Evolutionary conservation across 2,888 invertebrate genomes (phyloP).

Genomic region (Plebejus argus): DNA sequence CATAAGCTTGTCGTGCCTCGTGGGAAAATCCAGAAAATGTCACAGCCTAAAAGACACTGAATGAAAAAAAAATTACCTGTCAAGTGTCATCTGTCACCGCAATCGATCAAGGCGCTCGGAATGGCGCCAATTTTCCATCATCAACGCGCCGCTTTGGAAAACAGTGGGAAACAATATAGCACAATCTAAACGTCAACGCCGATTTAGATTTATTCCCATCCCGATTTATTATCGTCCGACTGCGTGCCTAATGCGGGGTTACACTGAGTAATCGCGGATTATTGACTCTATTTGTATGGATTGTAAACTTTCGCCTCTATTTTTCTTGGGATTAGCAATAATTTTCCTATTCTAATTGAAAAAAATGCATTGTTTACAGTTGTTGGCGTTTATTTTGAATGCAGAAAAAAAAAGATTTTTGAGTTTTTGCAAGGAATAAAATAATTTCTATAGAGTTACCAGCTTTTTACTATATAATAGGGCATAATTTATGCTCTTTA

Average conservation of each 20-base stretch:
- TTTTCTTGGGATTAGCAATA: background rate
- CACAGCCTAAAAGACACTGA: background rate
- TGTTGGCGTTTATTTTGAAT: background rate
- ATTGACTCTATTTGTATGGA: conserved; percentile 40
- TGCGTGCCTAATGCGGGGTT: conserved; percentile 38
- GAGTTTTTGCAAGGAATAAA: background rate
- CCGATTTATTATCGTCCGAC: conserved; percentile 57
- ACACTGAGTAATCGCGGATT: conserved; percentile 39
- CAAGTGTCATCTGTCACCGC: background rate
- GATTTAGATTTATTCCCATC: conserved; percentile 70
- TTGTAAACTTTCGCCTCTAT: conserved; percentile 12
- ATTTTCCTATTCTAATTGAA: background rate
- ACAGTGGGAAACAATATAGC: conserved; percentile 52
- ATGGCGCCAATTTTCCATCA: conserved; percentile 43
- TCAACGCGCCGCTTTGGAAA: conserved; percentile 47
- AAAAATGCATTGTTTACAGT: background rate
- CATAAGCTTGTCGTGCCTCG: background rate
- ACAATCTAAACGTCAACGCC: conserved; percentile 61
- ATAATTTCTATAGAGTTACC: too few relatives aligned
- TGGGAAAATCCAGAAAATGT: background rate
- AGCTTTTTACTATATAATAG: too few relatives aligned
- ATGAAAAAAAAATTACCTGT: conserved; percentile 14
- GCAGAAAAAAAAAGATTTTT: conserved; percentile 11
- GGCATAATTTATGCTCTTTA: too few relatives aligned
- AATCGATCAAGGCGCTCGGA: conserved; percentile 25